Conservation (phyloP, 2,888 invertebrate species). For the Drosophila macrospina region DNA sequence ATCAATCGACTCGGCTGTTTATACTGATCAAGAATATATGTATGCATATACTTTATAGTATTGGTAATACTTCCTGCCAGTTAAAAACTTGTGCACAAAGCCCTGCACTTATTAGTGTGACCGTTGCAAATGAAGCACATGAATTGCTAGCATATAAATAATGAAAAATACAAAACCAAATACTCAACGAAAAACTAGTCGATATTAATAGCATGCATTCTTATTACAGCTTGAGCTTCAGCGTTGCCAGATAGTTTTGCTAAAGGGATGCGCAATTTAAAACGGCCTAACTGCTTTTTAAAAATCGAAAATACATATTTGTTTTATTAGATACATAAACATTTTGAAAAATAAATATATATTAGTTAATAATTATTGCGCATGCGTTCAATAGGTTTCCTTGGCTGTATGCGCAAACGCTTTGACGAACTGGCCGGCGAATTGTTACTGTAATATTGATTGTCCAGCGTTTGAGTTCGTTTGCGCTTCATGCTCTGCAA, state of each 20-base stretch:
- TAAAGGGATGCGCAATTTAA: background rate
- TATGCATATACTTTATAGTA: too few relatives aligned
- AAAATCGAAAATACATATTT: constrained; percentile 5
- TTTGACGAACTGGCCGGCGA: constrained; percentile 78
- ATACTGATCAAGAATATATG: too few relatives aligned
- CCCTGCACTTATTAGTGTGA: constrained; percentile 20
- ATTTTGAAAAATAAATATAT: constrained; percentile 2
- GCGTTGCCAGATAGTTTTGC: constrained; percentile 2
- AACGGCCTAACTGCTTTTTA: background rate
- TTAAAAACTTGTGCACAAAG: too few relatives aligned
- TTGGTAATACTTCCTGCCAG: too few relatives aligned
- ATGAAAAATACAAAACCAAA: background rate
- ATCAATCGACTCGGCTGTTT: too few relatives aligned
- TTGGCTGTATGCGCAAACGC: constrained; percentile 83
- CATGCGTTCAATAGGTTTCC: constrained; percentile 84
- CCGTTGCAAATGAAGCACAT: constrained; percentile 16
- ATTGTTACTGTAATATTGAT: constrained; percentile 41
- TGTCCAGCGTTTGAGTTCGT: constrained; percentile 79
- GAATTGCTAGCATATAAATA: background rate
- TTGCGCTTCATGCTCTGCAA: constrained; percentile 78
- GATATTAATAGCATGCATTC: background rate
- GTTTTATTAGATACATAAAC: constrained; percentile 7
- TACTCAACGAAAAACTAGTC: background rate
- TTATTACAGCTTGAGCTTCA: background rate
- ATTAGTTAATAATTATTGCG: constrained; percentile 67